These are phyloP conservation scores for Antechinus stuartii DNA, from an alignment of 2,113 vertebrate species.

Conservation along the genomic window DNA sequence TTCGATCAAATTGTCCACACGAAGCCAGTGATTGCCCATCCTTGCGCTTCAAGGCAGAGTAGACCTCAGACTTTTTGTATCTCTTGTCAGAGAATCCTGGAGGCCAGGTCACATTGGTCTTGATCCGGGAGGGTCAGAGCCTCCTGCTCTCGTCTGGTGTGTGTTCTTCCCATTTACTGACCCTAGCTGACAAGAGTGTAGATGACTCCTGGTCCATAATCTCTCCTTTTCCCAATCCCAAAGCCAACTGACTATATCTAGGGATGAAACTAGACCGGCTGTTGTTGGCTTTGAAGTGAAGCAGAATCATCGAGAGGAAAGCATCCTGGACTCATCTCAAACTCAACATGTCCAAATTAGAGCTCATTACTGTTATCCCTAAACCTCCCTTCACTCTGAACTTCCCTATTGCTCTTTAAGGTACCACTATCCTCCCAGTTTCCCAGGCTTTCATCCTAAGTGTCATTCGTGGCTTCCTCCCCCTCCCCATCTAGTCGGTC, in stretches of 20 bases:
- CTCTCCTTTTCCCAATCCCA: not conserved
- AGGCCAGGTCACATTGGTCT: not conserved
- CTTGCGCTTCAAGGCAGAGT: not conserved
- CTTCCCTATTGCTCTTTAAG: not conserved
- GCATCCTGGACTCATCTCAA: not conserved
- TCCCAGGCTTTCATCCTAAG: not conserved
- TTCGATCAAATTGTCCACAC: conserved; percentile 28
- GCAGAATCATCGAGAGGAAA: not conserved
- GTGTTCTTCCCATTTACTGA: not conserved
- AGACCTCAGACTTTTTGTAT: not conserved
- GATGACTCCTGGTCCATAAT: not conserved
- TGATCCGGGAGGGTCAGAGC: not conserved
- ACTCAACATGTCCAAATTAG: not conserved
- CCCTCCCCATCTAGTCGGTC: not conserved
- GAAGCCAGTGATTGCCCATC: not conserved
- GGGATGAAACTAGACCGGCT: not conserved
- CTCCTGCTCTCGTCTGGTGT: not conserved
- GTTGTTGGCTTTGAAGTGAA: not conserved
- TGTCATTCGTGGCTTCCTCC: not conserved
- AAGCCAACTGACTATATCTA: not conserved
- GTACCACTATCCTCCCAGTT: not conserved
- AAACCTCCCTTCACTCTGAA: not conserved
- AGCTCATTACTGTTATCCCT: not conserved
- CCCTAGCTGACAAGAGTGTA: not conserved
- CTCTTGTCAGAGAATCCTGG: not conserved